Evolutionary conservation across 2,888 invertebrate species (phyloP).

Genomic region (Aromia moschata): DNA sequence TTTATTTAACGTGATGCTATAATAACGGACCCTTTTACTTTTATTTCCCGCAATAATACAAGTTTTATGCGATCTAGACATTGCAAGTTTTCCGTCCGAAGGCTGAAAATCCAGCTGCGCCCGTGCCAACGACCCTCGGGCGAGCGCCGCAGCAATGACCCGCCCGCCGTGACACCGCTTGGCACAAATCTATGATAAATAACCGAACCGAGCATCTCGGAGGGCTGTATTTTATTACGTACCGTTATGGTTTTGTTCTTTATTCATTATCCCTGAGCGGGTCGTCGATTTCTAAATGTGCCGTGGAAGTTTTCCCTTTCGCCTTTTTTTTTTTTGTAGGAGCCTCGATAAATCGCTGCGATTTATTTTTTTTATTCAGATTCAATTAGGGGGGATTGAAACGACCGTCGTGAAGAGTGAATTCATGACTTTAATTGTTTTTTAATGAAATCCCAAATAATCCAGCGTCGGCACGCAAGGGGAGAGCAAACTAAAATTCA

Average conservation of each 20-base stretch:
- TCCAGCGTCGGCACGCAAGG: neutral
- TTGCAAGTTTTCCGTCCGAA: too few species aligned
- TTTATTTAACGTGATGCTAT: too few species aligned
- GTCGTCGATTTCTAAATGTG: conserved; percentile 15
- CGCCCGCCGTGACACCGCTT: conserved; percentile 41
- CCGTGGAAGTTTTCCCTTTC: conserved; percentile 19
- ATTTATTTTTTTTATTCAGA: conserved; percentile 34
- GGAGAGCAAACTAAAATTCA: too few species aligned
- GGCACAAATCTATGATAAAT: conserved; percentile 43
- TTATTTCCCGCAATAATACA: too few species aligned
- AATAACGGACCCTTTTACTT: too few species aligned
- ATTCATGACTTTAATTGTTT: conserved; percentile 36
- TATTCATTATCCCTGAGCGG: conserved; percentile 22
- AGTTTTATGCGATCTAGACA: too few species aligned
- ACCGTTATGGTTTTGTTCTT: conserved; percentile 21
- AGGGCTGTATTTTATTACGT: conserved; percentile 6
- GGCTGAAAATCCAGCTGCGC: too few species aligned
- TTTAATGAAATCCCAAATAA: conserved; percentile 31
- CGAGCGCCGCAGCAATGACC: conserved; percentile 32
- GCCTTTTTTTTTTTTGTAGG: conserved; percentile 6
- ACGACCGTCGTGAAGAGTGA: neutral
- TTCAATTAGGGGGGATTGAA: conserved; percentile 32
- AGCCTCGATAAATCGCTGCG: conserved; percentile 32
- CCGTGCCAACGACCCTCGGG: conserved; percentile 18
- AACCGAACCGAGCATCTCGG: conserved; percentile 33